These are phyloP conservation scores for Mungos mungo DNA, from an alignment of 2,113 vertebrate genomes.

Conservation along the genomic window DNA sequence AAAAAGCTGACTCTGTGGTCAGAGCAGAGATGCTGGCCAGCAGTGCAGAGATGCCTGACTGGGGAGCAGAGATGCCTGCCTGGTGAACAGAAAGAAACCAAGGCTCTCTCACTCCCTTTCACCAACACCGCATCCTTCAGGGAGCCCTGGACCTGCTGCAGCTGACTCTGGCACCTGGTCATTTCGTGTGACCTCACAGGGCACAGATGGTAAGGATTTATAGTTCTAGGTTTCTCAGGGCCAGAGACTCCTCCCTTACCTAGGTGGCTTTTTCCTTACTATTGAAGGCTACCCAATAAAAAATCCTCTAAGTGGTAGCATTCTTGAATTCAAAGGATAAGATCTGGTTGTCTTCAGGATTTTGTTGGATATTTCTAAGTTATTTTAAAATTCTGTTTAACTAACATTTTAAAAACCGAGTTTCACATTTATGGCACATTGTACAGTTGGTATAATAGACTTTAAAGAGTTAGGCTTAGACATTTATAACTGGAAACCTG, in stretches of 20 bases:
- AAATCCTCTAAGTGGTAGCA: neutral
- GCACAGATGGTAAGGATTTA: neutral
- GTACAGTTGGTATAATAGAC: neutral
- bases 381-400: slow-evolving; percentile 17
- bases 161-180: neutral
- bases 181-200: neutral
- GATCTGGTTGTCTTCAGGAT: neutral
- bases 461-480: neutral
- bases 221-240: neutral
- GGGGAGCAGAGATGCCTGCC: no score
- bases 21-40: no score
- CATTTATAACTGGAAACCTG: slow-evolving; percentile 18
- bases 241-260: neutral
- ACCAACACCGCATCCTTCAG: no score
- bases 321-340: neutral
- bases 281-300: neutral
- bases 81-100: no score
- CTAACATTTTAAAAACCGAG: neutral
- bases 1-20: no score
- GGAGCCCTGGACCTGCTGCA: no score
- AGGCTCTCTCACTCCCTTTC: no score
- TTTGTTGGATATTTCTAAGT: neutral
- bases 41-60: no score
- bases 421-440: neutral
- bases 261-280: neutral